Evolutionary conservation across 2,113 vertebrate genomes (phyloP).

Genomic region (Emydura subglobosa): DNA sequence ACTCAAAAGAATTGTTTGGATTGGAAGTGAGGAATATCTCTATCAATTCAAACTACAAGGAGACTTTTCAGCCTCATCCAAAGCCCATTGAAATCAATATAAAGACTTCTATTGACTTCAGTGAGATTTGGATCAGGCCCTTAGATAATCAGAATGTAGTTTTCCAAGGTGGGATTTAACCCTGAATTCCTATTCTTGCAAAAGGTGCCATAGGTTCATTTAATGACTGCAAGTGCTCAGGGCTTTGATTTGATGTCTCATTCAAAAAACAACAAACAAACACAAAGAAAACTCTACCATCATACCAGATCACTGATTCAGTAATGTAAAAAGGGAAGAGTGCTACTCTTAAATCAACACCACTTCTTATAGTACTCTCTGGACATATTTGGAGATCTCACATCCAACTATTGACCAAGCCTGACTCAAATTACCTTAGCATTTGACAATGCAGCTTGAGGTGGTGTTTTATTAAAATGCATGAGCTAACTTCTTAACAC

Average conservation of each 20-base stretch:
- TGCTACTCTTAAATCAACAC: background rate
- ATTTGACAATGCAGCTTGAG: background rate
- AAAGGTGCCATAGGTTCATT: background rate
- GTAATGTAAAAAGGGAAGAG: background rate
- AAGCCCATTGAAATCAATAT: background rate
- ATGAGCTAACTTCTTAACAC: background rate
- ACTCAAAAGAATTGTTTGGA: background rate
- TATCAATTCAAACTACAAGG: background rate
- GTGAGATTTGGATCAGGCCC: background rate
- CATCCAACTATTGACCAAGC: background rate
- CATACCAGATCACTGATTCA: background rate
- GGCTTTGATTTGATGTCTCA: background rate
- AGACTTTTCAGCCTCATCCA: background rate
- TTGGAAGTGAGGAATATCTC: background rate
- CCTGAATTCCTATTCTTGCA: background rate
- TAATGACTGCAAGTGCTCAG: background rate
- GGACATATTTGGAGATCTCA: background rate
- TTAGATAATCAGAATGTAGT: background rate
- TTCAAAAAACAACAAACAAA: background rate
- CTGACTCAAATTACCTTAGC: background rate
- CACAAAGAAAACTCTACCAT: background rate
- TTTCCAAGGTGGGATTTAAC: background rate
- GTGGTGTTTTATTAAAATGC: background rate
- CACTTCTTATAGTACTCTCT: background rate
- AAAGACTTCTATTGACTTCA: background rate